Conservation (phyloP, 2,113 vertebrate species). For the Genyomyrus donnyi region DNA sequence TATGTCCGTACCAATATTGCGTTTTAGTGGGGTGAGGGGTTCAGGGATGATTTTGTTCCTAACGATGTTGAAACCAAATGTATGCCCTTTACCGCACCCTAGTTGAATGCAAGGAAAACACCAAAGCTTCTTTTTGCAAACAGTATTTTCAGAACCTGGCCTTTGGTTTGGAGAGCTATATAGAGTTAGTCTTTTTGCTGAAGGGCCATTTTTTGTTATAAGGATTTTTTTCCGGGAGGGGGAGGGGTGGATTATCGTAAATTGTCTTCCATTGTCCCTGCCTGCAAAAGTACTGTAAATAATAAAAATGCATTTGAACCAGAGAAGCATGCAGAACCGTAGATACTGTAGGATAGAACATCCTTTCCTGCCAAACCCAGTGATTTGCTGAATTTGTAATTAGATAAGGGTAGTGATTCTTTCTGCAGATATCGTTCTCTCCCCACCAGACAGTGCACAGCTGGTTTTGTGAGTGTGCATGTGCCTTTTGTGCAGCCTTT, state of each 20-base stretch:
- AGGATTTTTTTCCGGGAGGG: neutral
- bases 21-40: neutral
- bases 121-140: neutral
- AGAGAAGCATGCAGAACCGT: neutral
- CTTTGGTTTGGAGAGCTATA: neutral
- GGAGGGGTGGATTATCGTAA: neutral
- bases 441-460: neutral
- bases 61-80: neutral
- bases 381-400: conserved; percentile 2
- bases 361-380: neutral
- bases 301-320: neutral
- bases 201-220: neutral
- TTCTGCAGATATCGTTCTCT: neutral
- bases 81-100: neutral
- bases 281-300: conserved; percentile 1
- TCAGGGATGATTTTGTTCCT: neutral
- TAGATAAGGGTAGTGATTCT: neutral
- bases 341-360: neutral
- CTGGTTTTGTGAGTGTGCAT: neutral
- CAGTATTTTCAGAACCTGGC: neutral
- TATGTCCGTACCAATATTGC: neutral
- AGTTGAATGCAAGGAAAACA: neutral
- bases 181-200: neutral
- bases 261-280: neutral
- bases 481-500: neutral